A percentile compares a stretch with the other conserved stretches of the same genome.
These are phyloP conservation scores for Chloroceryle aenea DNA, from an alignment of 2,113 vertebrate species.

Conservation along the genomic window DNA sequence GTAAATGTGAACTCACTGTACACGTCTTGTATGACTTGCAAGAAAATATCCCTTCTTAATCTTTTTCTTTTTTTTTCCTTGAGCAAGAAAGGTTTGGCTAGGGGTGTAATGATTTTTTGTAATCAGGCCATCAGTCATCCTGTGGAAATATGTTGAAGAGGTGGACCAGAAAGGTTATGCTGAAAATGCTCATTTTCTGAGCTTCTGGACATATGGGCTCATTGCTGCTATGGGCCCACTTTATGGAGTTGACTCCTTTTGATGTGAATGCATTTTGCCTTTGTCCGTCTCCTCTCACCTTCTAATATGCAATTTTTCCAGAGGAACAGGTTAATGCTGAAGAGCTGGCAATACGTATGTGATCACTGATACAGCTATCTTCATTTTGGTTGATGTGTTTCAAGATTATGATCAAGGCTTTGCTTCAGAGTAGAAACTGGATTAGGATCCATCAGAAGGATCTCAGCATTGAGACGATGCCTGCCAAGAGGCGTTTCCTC, in stretches of 20 bases:
- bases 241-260: not conserved
- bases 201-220: not conserved
- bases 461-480: not conserved
- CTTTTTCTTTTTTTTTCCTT: not conserved
- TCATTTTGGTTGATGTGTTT: not conserved
- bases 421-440: not conserved
- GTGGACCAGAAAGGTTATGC: not conserved
- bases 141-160: not conserved
- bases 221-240: not conserved
- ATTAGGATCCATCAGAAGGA: not conserved
- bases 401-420: not conserved
- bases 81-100: not conserved
- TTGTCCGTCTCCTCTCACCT: not conserved
- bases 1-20: not conserved
- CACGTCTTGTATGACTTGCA: not conserved
- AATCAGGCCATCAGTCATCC: not conserved
- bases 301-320: not conserved
- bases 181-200: not conserved
- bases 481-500: not conserved
- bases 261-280: not conserved
- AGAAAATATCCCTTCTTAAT: not conserved
- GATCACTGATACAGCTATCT: not conserved
- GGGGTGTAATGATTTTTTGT: not conserved
- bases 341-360: not conserved
- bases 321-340: not conserved